A percentile compares a stretch with the other conserved stretches of the same genome.
Conservation (phyloP, 2,113 vertebrate genomes). For the Herpetotheres cachinnans region DNA sequence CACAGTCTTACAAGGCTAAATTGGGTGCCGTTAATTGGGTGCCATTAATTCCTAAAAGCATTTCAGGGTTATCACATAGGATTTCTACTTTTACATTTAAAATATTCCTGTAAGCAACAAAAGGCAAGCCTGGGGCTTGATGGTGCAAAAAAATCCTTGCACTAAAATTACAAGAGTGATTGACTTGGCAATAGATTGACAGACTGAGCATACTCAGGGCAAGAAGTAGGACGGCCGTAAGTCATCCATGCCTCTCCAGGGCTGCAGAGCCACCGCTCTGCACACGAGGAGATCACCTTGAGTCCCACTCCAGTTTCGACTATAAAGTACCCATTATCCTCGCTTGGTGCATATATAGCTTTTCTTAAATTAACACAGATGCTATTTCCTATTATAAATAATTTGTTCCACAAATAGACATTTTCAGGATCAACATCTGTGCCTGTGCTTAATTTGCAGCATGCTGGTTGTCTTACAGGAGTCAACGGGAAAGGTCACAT, state of each 20-base stretch:
- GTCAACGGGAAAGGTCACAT: not conserved
- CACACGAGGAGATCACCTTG: not conserved
- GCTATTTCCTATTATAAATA: slow-evolving; percentile 14
- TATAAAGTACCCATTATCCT: not conserved
- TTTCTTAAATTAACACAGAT: slow-evolving; percentile 16
- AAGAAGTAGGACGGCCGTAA: not conserved
- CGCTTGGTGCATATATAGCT: not conserved
- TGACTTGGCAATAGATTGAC: not conserved
- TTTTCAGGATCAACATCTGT: slow-evolving; percentile 30
- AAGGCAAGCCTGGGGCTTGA: not conserved
- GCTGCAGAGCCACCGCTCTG: not conserved
- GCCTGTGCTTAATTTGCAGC: not conserved
- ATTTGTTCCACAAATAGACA: slow-evolving; percentile 32
- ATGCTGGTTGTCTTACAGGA: not conserved
- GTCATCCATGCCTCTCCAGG: rapidly evolving
- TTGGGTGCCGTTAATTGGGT: not conserved
- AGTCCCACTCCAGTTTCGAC: not conserved
- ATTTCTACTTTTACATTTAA: not conserved
- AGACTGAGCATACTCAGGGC: not conserved
- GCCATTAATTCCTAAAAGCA: not conserved
- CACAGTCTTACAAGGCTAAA: not conserved
- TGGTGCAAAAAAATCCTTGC: not conserved
- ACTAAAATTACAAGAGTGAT: not conserved
- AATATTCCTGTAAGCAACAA: not conserved
- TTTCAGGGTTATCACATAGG: not conserved